Evolutionary conservation across 1,140 invertebrate genomes (phyloP).

Genomic region (Leucophenga varia): DNA sequence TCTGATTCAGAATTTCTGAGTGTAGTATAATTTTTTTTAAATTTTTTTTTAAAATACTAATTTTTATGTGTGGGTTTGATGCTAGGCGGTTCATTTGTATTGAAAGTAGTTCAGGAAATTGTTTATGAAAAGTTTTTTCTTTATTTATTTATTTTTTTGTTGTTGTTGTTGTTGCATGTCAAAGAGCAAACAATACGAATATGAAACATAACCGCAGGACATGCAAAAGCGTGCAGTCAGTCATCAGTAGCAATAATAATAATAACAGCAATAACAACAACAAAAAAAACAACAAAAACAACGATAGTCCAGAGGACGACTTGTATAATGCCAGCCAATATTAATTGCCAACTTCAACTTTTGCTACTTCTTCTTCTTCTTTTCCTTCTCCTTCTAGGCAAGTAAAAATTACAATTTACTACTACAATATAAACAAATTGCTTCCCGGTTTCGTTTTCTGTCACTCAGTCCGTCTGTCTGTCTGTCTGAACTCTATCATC

Average conservation of each 20-base stretch:
- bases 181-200: slow-evolving; percentile 20
- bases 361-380: slow-evolving; percentile 19
- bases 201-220: slow-evolving; percentile 24
- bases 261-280: slow-evolving; percentile 17
- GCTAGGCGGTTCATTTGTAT: background rate
- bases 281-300: background rate
- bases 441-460: background rate
- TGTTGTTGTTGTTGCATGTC: background rate
- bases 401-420: slow-evolving; percentile 22
- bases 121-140: too few species aligned
- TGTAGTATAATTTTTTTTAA: too few species aligned
- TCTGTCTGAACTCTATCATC: slow-evolving; percentile 3
- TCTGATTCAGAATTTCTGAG: too few species aligned
- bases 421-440: slow-evolving; percentile 28
- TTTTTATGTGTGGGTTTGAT: too few species aligned
- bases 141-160: background rate
- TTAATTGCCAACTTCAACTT: background rate
- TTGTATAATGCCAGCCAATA: background rate
- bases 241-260: slow-evolving; percentile 15
- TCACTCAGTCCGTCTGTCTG: background rate
- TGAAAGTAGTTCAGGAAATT: too few species aligned
- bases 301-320: background rate
- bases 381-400: slow-evolving; percentile 7
- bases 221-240: background rate
- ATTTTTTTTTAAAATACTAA: too few species aligned